A percentile compares a stretch with the other conserved stretches of the same genome.
Conservation (phyloP, 2,113 vertebrate species). For the Campylomormyrus numenius region DNA sequence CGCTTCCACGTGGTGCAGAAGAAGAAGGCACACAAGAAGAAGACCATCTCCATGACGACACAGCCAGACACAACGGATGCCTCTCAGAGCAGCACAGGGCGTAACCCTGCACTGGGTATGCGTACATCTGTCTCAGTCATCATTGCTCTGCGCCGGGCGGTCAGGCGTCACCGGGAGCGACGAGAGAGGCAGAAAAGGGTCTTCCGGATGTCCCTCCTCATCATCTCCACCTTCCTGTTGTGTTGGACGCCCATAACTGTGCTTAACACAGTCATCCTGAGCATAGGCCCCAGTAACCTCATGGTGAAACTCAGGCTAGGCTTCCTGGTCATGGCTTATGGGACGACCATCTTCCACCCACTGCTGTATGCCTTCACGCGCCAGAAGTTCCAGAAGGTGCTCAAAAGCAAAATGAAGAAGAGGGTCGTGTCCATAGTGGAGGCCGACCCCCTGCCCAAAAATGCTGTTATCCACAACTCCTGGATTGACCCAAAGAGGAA, state of each 20-base stretch:
- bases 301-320: slow-evolving; percentile 88
- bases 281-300: slow-evolving; percentile 82
- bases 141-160: slow-evolving; percentile 87
- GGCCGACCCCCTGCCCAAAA: slow-evolving; percentile 89
- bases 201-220: slow-evolving; percentile 93
- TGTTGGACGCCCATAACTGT: slow-evolving; percentile 98
- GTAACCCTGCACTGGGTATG: slow-evolving; percentile 81
- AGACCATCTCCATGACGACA: slow-evolving; percentile 80
- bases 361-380: slow-evolving; percentile 93
- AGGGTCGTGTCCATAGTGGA: slow-evolving; percentile 95
- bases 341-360: slow-evolving; percentile 96
- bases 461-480: slow-evolving; percentile 93
- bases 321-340: slow-evolving; percentile 98
- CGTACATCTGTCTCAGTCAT: slow-evolving; percentile 96
- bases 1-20: slow-evolving; percentile 84
- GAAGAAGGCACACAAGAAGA: slow-evolving; percentile 96
- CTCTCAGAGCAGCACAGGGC: slow-evolving; percentile 72
- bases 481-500: slow-evolving; percentile 97
- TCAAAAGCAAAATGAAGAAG: slow-evolving; percentile 99
- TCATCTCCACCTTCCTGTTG: slow-evolving; percentile 95
- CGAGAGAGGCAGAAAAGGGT: slow-evolving; percentile 93
- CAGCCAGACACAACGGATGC: slow-evolving; percentile 76
- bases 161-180: slow-evolving; percentile 89
- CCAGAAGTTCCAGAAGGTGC: slow-evolving; percentile 97
- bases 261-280: slow-evolving; percentile 92